Evolutionary conservation across 2,113 vertebrate genomes (phyloP).

Genomic region (Pangasianodon hypophthalmus): DNA sequence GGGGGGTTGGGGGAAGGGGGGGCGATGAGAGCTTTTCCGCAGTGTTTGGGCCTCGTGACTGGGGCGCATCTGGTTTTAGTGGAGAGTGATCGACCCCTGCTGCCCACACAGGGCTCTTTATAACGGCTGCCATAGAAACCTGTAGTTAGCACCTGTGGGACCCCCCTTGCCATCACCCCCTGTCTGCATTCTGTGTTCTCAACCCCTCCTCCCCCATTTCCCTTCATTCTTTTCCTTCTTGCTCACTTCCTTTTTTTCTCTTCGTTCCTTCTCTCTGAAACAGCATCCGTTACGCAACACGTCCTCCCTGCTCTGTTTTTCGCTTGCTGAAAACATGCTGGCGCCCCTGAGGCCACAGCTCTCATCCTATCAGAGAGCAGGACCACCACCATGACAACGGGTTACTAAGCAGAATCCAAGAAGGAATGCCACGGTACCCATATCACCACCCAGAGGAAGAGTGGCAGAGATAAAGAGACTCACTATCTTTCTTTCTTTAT

Average conservation of each 20-base stretch:
- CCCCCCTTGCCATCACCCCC: background rate
- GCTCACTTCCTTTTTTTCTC: slow-evolving; percentile 18
- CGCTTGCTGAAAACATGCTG: slow-evolving; percentile 33
- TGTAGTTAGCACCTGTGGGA: slow-evolving; percentile 52
- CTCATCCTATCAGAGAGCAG: slow-evolving; percentile 59
- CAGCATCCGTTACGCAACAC: slow-evolving; percentile 52
- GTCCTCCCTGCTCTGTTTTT: slow-evolving; percentile 44
- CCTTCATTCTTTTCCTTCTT: slow-evolving; percentile 41
- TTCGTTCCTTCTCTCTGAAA: slow-evolving; percentile 21
- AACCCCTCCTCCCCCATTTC: background rate
- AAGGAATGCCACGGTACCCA: slow-evolving; percentile 30
- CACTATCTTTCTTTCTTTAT: background rate
- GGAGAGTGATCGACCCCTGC: slow-evolving; percentile 19
- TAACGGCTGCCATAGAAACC: slow-evolving; percentile 40
- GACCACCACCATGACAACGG: slow-evolving; percentile 61
- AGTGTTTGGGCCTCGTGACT: slow-evolving; percentile 31
- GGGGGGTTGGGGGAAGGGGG: background rate
- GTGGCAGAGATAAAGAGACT: slow-evolving; percentile 32
- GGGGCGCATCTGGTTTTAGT: slow-evolving; percentile 54
- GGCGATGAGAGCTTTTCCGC: slow-evolving; percentile 10
- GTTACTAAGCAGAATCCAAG: slow-evolving; percentile 64
- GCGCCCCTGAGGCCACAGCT: slow-evolving; percentile 47
- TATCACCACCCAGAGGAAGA: slow-evolving; percentile 41
- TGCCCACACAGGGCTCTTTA: slow-evolving; percentile 52
- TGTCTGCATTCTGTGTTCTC: background rate